Percentiles rank a stretch among this genome's conserved stretches.
Evolutionary conservation across 2,797 vertebrate species (phyloP).

Genomic region (Discoglossus pictus): DNA sequence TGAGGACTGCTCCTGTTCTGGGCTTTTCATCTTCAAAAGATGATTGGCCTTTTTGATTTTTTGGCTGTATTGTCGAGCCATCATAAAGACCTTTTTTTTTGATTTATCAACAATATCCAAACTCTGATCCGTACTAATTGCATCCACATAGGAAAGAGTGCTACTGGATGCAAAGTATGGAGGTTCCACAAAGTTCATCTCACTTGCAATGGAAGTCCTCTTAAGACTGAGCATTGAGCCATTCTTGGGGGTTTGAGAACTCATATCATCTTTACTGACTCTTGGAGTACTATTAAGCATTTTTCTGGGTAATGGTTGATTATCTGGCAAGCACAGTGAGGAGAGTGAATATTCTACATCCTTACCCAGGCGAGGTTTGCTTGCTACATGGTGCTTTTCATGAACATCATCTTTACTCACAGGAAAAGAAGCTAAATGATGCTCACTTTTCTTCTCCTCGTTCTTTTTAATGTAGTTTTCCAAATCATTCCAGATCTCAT

Average conservation of each 20-base stretch:
- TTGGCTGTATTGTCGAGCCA: constrained; percentile 97
- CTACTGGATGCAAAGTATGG: constrained; percentile 72
- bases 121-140: constrained; percentile 69
- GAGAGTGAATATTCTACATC: constrained; percentile 56
- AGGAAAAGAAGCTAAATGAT: constrained; percentile 90
- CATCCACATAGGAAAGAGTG: constrained; percentile 65
- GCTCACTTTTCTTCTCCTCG: constrained; percentile 87
- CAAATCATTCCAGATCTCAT: constrained; percentile 96
- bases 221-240: constrained; percentile 61
- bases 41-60: constrained; percentile 98
- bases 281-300: constrained; percentile 75
- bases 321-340: constrained; percentile 70
- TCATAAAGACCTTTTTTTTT: constrained; percentile 90
- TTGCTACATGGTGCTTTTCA: constrained; percentile 59
- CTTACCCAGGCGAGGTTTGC: constrained; percentile 57
- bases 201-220: constrained; percentile 74
- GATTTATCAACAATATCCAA: constrained; percentile 80
- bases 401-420: constrained; percentile 79
- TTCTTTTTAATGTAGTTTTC: constrained; percentile 98
- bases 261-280: constrained; percentile 77
- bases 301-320: constrained; percentile 71
- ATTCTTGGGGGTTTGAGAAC: constrained; percentile 66
- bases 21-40: constrained; percentile 88
- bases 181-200: constrained; percentile 73
- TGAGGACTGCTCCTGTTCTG: constrained; percentile 81